Base-by-base conservation (phyloP, 2,888 invertebrate species). In the Phortica okadai region DNA sequence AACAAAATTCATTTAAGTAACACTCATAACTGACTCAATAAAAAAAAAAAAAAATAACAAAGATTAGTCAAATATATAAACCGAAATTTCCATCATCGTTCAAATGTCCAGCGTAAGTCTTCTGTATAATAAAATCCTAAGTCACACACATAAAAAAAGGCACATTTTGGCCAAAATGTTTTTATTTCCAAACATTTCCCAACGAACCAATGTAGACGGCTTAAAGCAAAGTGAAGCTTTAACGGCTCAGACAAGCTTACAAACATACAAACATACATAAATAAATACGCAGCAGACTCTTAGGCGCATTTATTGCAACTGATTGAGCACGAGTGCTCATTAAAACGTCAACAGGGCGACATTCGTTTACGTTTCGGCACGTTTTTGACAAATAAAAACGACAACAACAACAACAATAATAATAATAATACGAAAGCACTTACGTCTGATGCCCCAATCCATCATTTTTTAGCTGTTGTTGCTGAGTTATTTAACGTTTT, bases 361-460 rank as follows among this genome's bases (percentile, higher is more conserved):
- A 33, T 33, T 33, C 33, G 33, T 33, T 33, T 33, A 33, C 33
- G 33, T 59, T 59, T 7, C 7, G 59, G 59, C 59, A 16, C 7
- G 7, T 59, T 59, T n/a, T 21, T 59, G 59, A 8, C 33, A 42
- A n/a, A 66, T 66, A n/a, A 45, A 74, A 74, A 50, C 21, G 45
- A 59, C 41, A 58, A 33, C 33, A 33, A 33, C 33, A 14, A 73
- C 25, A 70, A 70, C 25, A 70, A 70, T 21, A 70, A 70, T 50
- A 16, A 25, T 50, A 50, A 33, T 56, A 54, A 50, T 42, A 33
- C 42, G 10, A 44, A 59, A 41, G 70, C 92, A 93, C 95, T 93
- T 93, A 95, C 95, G 94, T 93, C 94, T 93, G 87, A 95, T 94
- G 83, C 95, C 94, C 94, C 94, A 95, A 92, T 95, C 95, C 94